A percentile compares a stretch with the other conserved stretches of the same genome.
Evolutionary conservation across 2,113 vertebrate genomes (phyloP).

Genomic region (Leucosticte australis): DNA sequence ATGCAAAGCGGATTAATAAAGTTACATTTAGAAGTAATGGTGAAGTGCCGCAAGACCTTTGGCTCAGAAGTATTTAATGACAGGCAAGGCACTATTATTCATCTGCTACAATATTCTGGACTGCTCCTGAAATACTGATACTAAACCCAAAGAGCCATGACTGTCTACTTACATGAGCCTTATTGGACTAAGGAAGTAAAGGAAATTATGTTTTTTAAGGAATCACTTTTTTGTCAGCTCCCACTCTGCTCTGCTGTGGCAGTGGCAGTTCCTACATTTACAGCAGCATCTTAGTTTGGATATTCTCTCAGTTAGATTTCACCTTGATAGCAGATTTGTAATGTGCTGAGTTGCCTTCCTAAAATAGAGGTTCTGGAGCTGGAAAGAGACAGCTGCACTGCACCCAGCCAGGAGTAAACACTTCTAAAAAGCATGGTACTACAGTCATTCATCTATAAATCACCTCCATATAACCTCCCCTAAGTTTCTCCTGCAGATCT

Average conservation of each 20-base stretch:
- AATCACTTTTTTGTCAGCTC: not conserved
- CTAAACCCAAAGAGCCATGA: not conserved
- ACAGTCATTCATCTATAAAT: not conserved
- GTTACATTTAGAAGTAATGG: not conserved
- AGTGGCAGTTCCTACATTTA: not conserved
- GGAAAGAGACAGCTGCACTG: not conserved
- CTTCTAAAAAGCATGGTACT: not conserved
- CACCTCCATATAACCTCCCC: not conserved
- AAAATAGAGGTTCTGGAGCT: not conserved
- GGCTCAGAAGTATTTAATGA: not conserved
- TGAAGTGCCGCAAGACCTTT: not conserved
- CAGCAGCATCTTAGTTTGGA: not conserved
- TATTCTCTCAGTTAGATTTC: not conserved
- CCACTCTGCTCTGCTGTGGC: not conserved
- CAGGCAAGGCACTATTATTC: not conserved
- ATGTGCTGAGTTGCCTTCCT: not conserved
- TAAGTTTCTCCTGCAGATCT: not conserved
- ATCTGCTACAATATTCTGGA: not conserved
- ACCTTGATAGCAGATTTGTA: not conserved
- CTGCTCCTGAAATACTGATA: not conserved
- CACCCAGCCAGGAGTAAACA: not conserved
- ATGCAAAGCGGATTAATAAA: not conserved
- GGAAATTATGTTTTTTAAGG: not conserved
- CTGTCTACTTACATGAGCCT: not conserved
- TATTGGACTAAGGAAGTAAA: not conserved